Conservation (phyloP, 2,888 invertebrate species). For the Osmoderma eremita region DNA sequence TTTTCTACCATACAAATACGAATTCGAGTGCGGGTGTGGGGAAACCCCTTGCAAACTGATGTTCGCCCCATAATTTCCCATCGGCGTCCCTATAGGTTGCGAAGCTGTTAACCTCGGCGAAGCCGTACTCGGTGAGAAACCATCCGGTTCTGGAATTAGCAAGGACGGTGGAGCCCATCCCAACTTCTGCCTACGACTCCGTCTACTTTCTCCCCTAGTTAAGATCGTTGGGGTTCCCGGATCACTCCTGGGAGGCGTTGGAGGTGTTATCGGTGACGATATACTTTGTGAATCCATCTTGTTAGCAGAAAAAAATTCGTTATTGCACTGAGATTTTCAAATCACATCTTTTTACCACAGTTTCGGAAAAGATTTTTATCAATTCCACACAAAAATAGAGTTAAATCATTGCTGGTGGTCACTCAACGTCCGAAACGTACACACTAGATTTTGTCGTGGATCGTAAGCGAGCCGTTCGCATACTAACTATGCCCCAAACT, state of each 20-base stretch:
- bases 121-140: constrained; percentile 40
- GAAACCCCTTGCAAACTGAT: constrained; percentile 39
- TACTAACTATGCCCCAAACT: too few relatives aligned
- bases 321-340: too few relatives aligned
- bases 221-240: constrained; percentile 38
- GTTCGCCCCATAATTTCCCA: constrained; percentile 43
- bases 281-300: constrained; percentile 22
- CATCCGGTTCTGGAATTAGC: constrained; percentile 56
- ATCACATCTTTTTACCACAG: constrained; percentile 18
- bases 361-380: too few relatives aligned
- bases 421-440: too few relatives aligned
- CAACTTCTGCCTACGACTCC: constrained; percentile 38
- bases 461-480: too few relatives aligned
- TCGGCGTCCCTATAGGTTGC: constrained; percentile 7
- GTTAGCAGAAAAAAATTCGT: not conserved
- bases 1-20: constrained; percentile 70
- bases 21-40: constrained; percentile 45
- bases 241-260: constrained; percentile 41
- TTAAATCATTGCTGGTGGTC: too few relatives aligned
- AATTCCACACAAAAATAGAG: too few relatives aligned
- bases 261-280: constrained; percentile 39
- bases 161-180: constrained; percentile 55
- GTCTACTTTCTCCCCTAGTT: constrained; percentile 27
- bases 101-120: constrained; percentile 41
- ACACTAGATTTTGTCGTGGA: too few relatives aligned